phyloP scores from a whole-genome alignment of 2,888 invertebrate genomes.

The Melipona bicolor region DNA sequence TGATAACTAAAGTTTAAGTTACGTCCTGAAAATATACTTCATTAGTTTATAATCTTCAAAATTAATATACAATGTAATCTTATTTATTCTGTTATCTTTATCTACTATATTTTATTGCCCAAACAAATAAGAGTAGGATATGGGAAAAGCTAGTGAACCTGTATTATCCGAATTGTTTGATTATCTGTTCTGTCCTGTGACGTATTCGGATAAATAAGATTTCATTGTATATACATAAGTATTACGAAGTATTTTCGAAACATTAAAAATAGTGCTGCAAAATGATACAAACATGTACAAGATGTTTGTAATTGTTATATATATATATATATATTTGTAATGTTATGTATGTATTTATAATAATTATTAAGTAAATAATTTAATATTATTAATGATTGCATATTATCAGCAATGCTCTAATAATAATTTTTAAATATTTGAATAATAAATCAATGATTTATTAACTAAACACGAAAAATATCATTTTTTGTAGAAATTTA shows the following conservation, averaged over 20 bases:
- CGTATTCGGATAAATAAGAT: no score
- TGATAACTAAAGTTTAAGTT: slow-evolving; percentile 60
- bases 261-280: neutral
- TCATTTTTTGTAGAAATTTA: neutral
- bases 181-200: no score
- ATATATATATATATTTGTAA: neutral
- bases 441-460: slow-evolving; percentile 26
- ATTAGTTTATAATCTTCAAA: neutral
- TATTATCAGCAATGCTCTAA: slow-evolving; percentile 4
- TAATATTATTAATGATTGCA: slow-evolving; percentile 23
- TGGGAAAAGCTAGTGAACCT: no score
- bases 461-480: neutral
- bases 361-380: slow-evolving; percentile 6
- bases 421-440: slow-evolving; percentile 11
- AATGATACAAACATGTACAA: slow-evolving; percentile 2
- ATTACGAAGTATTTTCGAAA: slow-evolving; percentile 34
- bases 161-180: no score
- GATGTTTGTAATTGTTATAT: slow-evolving; percentile 14
- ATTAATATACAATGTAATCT: neutral
- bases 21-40: neutral
- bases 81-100: no score
- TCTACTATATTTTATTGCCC: no score
- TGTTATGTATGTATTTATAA: slow-evolving; percentile 7
- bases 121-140: no score
- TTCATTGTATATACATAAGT: slow-evolving; percentile 40